phyloP scores from a whole-genome alignment of 1,140 invertebrate genomes.

The Protaetia brevitarsis region DNA sequence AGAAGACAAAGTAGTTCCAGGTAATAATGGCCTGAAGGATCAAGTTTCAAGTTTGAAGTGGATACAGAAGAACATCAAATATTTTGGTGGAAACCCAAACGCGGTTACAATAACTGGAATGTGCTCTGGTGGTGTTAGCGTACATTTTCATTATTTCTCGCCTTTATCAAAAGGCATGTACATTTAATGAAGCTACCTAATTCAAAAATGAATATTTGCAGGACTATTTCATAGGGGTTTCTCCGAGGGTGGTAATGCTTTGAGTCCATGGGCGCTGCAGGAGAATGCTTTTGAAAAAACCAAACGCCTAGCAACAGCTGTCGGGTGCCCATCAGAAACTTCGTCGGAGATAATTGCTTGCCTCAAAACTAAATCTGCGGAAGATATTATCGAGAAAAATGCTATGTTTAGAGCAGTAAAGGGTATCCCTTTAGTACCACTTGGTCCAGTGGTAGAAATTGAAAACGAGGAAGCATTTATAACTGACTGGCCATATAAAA shows the following conservation, averaged over 20 bases:
- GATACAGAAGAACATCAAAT: conserved; percentile 58
- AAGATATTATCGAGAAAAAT: conserved; percentile 31
- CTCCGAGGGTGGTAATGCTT: conserved; percentile 70
- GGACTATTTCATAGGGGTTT: conserved; percentile 63
- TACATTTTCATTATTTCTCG: conserved; percentile 53
- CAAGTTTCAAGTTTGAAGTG: conserved; percentile 53
- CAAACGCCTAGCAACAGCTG: conserved; percentile 50
- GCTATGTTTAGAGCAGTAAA: conserved; percentile 52
- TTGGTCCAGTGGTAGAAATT: conserved; percentile 55
- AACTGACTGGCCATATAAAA: conserved; percentile 54
- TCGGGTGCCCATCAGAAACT: conserved; percentile 53
- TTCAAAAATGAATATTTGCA: background rate
- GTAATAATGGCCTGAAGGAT: conserved; percentile 60
- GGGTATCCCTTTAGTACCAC: conserved; percentile 57
- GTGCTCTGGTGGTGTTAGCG: conserved; percentile 13
- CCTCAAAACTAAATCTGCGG: conserved; percentile 47
- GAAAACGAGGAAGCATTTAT: conserved; percentile 53
- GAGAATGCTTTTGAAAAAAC: conserved; percentile 54
- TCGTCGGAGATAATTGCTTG: conserved; percentile 53
- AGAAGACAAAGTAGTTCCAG: conserved; percentile 42
- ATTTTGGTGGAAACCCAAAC: conserved; percentile 55
- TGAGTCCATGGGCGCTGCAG: conserved; percentile 67
- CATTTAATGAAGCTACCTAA: background rate
- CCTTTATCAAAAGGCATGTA: conserved; percentile 49
- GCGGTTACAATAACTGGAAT: conserved; percentile 2